Percentiles rank a stretch among this genome's conserved stretches.
These are phyloP conservation scores for Oreonectes daqikongensis DNA, from an alignment of 2,797 vertebrate species.

Conservation along the genomic window DNA sequence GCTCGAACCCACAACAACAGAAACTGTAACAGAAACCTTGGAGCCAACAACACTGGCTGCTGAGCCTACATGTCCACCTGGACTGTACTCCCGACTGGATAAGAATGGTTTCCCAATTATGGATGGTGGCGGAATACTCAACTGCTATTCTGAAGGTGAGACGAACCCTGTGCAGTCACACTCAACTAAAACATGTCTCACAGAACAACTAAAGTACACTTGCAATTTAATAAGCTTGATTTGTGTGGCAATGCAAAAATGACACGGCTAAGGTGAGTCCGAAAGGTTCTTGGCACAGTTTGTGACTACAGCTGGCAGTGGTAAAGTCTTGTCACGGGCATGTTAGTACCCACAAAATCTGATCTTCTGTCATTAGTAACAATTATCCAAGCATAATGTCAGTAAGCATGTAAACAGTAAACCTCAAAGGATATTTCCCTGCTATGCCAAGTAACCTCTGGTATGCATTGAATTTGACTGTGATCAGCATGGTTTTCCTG, in stretches of 20 bases:
- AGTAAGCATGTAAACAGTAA: slow-evolving; percentile 17
- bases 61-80: slow-evolving; percentile 87
- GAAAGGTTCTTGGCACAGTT: slow-evolving; percentile 30
- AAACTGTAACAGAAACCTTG: slow-evolving; percentile 18
- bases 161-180: slow-evolving; percentile 1
- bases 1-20: slow-evolving; percentile 67
- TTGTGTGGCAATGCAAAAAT: neutral
- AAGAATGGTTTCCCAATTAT: slow-evolving; percentile 81
- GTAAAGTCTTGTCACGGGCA: slow-evolving; percentile 22
- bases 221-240: neutral
- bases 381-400: slow-evolving; percentile 36
- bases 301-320: slow-evolving; percentile 15
- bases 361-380: slow-evolving; percentile 18
- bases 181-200: neutral
- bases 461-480: neutral
- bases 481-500: slow-evolving; percentile 6
- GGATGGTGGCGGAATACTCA: slow-evolving; percentile 79
- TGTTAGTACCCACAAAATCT: slow-evolving; percentile 22
- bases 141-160: slow-evolving; percentile 91
- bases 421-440: slow-evolving; percentile 23
- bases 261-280: neutral
- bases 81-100: slow-evolving; percentile 82
- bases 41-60: slow-evolving; percentile 66
- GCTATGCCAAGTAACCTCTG: slow-evolving; percentile 3
- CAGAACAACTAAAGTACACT: neutral